Conservation (phyloP, 2,888 invertebrate species). For the Agrotis clavis region DNA sequence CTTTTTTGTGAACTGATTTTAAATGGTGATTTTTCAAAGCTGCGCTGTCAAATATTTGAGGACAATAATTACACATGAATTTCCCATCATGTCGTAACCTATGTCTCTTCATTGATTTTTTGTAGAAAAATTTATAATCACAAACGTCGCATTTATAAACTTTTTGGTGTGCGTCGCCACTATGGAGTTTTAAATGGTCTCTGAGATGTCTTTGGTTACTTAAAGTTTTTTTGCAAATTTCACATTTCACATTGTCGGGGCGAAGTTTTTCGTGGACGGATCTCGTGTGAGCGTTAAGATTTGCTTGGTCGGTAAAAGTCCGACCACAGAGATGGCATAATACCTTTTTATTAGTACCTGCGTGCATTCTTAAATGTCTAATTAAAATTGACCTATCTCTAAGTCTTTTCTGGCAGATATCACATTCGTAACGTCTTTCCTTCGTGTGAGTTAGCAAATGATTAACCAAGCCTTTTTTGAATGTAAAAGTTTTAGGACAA, state of each 20-base stretch:
- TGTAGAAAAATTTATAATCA: neutral
- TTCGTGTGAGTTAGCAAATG: conserved; percentile 46
- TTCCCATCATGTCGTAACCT: conserved; percentile 46
- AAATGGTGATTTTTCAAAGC: neutral
- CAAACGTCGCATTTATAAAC: conserved; percentile 43
- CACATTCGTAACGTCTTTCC: conserved; percentile 71
- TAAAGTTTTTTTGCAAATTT: conserved; percentile 37
- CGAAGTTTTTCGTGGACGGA: conserved; percentile 51
- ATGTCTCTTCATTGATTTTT: conserved; percentile 35
- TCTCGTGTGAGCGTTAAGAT: conserved; percentile 40
- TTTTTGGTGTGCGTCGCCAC: neutral
- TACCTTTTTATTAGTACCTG: conserved; percentile 31
- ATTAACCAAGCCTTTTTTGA: neutral
- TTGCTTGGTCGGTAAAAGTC: conserved; percentile 42
- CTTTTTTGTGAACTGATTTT: fast-evolving
- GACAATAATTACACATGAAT: conserved; percentile 47
- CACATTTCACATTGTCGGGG: conserved; percentile 16
- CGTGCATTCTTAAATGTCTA: conserved; percentile 45
- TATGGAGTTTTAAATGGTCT: conserved; percentile 31
- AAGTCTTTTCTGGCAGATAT: conserved; percentile 75
- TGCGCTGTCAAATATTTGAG: conserved; percentile 7
- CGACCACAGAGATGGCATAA: conserved; percentile 54
- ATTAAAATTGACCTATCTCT: conserved; percentile 58
- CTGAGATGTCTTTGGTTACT: conserved; percentile 32
- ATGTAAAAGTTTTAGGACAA: conserved; percentile 25